Conservation (phyloP, 2,113 vertebrate species). For the Telmatochromis bifrenatus region DNA sequence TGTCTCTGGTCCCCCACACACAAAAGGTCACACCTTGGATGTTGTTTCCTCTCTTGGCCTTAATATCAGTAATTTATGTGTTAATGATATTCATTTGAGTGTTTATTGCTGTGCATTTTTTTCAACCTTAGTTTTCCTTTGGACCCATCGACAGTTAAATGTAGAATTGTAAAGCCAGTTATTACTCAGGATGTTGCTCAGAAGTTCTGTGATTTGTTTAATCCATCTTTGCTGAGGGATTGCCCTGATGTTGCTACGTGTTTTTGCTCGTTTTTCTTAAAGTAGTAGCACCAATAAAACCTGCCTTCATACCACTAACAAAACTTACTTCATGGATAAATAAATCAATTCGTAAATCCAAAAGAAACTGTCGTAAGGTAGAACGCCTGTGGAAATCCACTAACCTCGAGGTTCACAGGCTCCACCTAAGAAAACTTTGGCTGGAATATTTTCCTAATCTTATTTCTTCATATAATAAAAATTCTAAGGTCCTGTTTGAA, state of each 20-base stretch:
- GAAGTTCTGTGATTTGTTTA: background rate
- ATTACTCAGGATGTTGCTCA: background rate
- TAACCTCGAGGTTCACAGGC: background rate
- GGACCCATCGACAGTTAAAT: background rate
- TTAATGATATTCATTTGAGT: background rate
- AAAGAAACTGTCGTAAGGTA: background rate
- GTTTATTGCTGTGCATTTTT: background rate
- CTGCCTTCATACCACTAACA: background rate
- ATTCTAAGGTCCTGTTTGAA: background rate
- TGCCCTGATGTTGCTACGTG: background rate
- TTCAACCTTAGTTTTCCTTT: background rate
- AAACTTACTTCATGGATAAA: background rate
- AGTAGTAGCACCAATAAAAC: background rate
- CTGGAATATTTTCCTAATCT: background rate
- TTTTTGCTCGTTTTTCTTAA: background rate
- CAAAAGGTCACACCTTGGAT: background rate
- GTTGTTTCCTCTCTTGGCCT: background rate
- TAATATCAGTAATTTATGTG: background rate
- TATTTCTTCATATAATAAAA: background rate
- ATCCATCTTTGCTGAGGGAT: background rate
- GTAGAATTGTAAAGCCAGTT: background rate
- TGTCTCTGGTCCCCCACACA: background rate
- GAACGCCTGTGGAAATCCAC: background rate
- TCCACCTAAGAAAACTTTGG: background rate
- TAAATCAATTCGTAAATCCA: background rate